phyloP scores from a whole-genome alignment of 2,113 vertebrate species.

The Dendropsophus ebraccatus region DNA sequence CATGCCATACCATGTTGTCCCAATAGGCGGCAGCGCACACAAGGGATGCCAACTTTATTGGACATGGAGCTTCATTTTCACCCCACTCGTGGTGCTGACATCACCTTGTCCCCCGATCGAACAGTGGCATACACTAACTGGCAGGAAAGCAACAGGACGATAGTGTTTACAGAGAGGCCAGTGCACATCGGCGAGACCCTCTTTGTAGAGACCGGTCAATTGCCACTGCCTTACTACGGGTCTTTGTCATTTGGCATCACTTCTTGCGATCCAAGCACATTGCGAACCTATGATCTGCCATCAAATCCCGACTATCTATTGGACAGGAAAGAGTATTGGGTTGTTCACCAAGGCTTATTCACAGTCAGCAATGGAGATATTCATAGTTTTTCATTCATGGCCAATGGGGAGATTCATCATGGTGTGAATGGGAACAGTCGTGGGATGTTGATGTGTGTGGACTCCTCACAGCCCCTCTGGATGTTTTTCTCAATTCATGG shows the following conservation, averaged over 20 bases:
- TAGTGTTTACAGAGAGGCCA: slow-evolving; percentile 93
- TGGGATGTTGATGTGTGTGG: slow-evolving; percentile 91
- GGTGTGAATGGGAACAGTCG: slow-evolving; percentile 87
- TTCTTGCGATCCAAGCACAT: slow-evolving; percentile 90
- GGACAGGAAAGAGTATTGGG: slow-evolving; percentile 98
- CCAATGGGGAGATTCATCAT: slow-evolving; percentile 90
- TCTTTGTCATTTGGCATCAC: slow-evolving; percentile 92
- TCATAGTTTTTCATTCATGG: slow-evolving; percentile 90
- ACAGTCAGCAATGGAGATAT: slow-evolving; percentile 86
- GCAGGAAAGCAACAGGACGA: slow-evolving; percentile 89
- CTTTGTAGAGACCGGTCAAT: slow-evolving; percentile 90
- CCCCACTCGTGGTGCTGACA: slow-evolving; percentile 84
- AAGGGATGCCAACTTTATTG: slow-evolving; percentile 78
- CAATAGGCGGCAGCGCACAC: slow-evolving; percentile 70
- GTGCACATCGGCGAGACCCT: slow-evolving; percentile 88
- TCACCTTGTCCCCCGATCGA: slow-evolving; percentile 91
- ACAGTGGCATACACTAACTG: slow-evolving; percentile 88
- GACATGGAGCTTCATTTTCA: slow-evolving; percentile 94
- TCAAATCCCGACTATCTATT: slow-evolving; percentile 91
- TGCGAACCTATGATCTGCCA: slow-evolving; percentile 90
- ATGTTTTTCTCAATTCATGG: slow-evolving; percentile 93
- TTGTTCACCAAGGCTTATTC: slow-evolving; percentile 88
- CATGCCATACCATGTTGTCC: slow-evolving; percentile 88
- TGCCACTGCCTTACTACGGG: slow-evolving; percentile 88
- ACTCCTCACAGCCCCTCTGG: slow-evolving; percentile 95